Evolutionary conservation across 2,113 vertebrate species (phyloP).

Genomic region (Halichoerus grypus): DNA sequence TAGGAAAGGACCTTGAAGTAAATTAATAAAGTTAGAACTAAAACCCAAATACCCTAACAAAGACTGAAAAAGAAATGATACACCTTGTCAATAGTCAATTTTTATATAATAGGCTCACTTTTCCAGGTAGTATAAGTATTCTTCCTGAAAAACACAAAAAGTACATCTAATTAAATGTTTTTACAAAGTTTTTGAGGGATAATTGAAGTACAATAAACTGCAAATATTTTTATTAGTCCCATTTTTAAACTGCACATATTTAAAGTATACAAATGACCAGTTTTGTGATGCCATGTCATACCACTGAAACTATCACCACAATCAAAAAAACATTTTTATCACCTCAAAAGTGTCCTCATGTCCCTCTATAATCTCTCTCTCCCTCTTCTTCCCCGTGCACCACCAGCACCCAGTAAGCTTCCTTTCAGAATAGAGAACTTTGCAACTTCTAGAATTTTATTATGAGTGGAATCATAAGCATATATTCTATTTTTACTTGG

Average conservation of each 20-base stretch:
- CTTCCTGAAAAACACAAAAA: slow-evolving; percentile 16
- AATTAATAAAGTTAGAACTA: slow-evolving; percentile 13
- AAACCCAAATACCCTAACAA: not conserved
- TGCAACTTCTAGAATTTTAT: not conserved
- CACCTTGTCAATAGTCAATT: not conserved
- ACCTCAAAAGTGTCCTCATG: not conserved
- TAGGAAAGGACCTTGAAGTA: not conserved
- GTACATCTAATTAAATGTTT: not conserved
- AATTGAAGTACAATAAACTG: not conserved
- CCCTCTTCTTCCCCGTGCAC: not conserved
- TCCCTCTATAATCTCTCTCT: not conserved
- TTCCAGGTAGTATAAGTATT: not conserved
- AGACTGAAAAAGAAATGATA: not conserved
- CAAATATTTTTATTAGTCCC: not conserved
- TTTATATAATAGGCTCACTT: not conserved
- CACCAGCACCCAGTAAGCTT: not conserved
- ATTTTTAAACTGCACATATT: not conserved
- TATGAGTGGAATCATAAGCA: not conserved
- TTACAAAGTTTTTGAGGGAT: not conserved
- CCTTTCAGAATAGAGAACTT: not conserved
- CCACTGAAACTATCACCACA: not conserved
- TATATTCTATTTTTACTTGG: not conserved
- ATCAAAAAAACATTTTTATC: not conserved
- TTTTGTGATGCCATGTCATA: not conserved
- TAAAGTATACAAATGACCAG: not conserved